A percentile compares a stretch with the other conserved stretches of the same genome.
Evolutionary conservation across 1,140 invertebrate species (phyloP).

Genomic region (Paraescarpia echinospica): DNA sequence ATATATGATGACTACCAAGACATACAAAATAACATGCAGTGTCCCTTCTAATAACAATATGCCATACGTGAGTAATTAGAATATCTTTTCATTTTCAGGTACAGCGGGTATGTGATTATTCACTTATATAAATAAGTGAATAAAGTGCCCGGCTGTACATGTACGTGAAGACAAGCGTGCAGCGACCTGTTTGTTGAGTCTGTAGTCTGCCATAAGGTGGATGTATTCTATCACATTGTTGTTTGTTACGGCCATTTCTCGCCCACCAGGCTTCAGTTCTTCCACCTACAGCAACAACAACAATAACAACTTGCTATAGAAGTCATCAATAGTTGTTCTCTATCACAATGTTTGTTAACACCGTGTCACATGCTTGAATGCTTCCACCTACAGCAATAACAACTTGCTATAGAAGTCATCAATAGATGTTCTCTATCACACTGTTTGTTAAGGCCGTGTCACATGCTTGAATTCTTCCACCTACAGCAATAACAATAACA

Average conservation of each 20-base stretch:
- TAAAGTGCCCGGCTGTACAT: too few relatives aligned
- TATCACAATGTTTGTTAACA: conserved; percentile 85
- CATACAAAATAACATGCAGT: too few relatives aligned
- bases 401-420: conserved; percentile 19
- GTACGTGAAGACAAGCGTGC: background rate
- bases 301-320: background rate
- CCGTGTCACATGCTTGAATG: conserved; percentile 89
- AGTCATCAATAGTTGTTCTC: conserved; percentile 76
- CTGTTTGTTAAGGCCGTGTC: conserved; percentile 86
- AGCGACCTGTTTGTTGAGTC: conserved; percentile 81
- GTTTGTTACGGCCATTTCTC: conserved; percentile 85
- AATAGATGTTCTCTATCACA: conserved; percentile 88
- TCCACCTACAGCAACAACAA: conserved; percentile 64
- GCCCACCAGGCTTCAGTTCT: conserved; percentile 87
- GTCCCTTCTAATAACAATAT: background rate
- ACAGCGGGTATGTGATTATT: background rate
- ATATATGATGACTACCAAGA: too few relatives aligned
- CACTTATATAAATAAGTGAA: background rate
- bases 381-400: conserved; percentile 67
- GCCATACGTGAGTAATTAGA: background rate
- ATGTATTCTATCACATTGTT: conserved; percentile 95
- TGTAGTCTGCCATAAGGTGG: conserved; percentile 93
- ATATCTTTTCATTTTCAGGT: background rate
- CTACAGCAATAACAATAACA: conserved; percentile 49
- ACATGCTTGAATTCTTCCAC: conserved; percentile 87